phyloP scores from a whole-genome alignment of 2,888 invertebrate genomes.

The Calameuta pallipes region DNA sequence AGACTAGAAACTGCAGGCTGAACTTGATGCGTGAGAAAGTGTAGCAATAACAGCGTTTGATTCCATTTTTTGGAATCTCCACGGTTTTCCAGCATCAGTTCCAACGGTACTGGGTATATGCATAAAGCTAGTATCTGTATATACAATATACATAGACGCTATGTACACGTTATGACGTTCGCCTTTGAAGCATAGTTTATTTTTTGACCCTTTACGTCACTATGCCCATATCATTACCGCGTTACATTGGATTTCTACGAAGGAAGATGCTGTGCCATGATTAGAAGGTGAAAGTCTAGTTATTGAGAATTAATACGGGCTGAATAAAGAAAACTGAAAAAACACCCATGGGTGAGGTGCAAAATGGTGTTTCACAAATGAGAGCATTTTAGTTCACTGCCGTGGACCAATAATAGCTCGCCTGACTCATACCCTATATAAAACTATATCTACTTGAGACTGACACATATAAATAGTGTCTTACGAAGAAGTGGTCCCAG shows the following conservation, averaged over 20 bases:
- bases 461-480: slow-evolving; percentile 14
- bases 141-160: not conserved
- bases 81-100: not conserved
- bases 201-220: not conserved
- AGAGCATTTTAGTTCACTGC: slow-evolving; percentile 20
- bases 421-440: slow-evolving; percentile 18
- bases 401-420: slow-evolving; percentile 15
- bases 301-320: not conserved
- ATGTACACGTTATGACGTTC: not conserved
- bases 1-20: not conserved
- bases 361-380: not conserved
- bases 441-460: slow-evolving; percentile 11
- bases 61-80: not conserved
- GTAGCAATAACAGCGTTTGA: not conserved
- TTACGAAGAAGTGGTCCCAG: not conserved
- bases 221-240: not conserved
- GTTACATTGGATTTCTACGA: not conserved
- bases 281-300: not conserved
- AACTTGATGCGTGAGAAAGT: not conserved
- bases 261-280: not conserved
- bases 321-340: not conserved
- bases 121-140: not conserved
- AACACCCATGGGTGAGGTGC: not conserved
- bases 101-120: not conserved
- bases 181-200: not conserved